phyloP scores from a whole-genome alignment of 2,888 invertebrate genomes.

The Aphrophora alni region DNA sequence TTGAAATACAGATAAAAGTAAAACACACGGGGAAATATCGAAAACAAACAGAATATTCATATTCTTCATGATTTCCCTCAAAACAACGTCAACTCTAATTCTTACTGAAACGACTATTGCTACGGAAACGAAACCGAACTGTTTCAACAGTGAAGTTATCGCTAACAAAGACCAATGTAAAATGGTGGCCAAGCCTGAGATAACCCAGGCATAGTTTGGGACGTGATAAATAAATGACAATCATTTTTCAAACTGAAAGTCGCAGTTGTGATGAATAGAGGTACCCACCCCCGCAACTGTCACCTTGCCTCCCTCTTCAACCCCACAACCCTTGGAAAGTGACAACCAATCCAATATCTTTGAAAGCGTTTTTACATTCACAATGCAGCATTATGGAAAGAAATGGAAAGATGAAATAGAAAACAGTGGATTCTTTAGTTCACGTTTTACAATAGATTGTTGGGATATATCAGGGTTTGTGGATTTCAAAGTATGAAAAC shows the following conservation, averaged over 20 bases:
- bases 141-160: not conserved
- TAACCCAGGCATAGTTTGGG: not conserved
- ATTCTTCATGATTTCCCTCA: too few relatives aligned
- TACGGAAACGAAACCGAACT: too few relatives aligned
- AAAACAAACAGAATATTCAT: too few relatives aligned
- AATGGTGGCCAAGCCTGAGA: not conserved
- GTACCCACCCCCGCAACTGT: constrained; percentile 17
- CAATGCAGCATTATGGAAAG: not conserved
- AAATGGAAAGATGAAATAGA: too few relatives aligned
- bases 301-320: not conserved
- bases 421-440: not conserved
- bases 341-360: constrained; percentile 1
- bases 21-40: too few relatives aligned
- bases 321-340: not conserved
- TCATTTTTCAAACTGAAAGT: constrained; percentile 37
- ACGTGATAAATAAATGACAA: constrained; percentile 36
- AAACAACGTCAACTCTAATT: too few relatives aligned
- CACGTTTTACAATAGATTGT: too few relatives aligned
- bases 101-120: too few relatives aligned
- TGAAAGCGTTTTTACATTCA: not conserved
- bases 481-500: too few relatives aligned
- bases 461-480: too few relatives aligned
- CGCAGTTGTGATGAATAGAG: constrained; percentile 10
- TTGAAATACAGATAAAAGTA: too few relatives aligned
- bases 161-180: not conserved